Base-by-base conservation (phyloP, 2,888 invertebrate genomes). In the Hoplodrina blanda region DNA sequence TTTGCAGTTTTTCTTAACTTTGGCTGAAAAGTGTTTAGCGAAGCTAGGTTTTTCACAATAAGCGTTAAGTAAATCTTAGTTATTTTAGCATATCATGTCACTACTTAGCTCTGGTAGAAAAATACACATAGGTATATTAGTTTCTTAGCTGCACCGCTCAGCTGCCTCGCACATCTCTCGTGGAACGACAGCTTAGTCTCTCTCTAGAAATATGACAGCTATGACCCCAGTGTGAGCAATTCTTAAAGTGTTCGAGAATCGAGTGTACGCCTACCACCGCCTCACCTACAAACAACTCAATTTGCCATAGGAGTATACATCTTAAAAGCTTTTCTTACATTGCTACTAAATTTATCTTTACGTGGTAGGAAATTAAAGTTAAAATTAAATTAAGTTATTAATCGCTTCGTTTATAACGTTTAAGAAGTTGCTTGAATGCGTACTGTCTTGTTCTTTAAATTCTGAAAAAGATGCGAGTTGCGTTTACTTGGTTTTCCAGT, bases 291-390 rank as follows among this genome's bases (percentile, higher is more conserved):
- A 90, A 63, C 77, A 90, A 90, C 83, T 89, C 88, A 89, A 90
- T 91, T 91, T 90, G 69, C 80, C 66, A 76, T 82, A 82, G 78
- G 79, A 74, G 80, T 75, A 86, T 73, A 85, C 76, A 81, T 78
- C 85, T 82, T 90, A 88, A 90, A 90, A 91, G 90, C 90, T 88
- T 90, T 89, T 86, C 70, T 78, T 80, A 73, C 84, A 78, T 76
- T 59, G 50, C 76, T 61, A 73, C 68, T 63, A 71, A 77, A 81
- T 46, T 33, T 50, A 50, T 54, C 62, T 66, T 19, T 7, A 8
- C 37, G 11, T 13, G 11, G 19, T 41, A n/a, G n/a, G 11, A 63
- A 66, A 69, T 78, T 44, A 64, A n/a, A 13, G n/a, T 8, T 25
- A 2, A 25, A 25, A 25, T 25, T 25, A 25, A 50, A 50, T 50